phyloP scores from a whole-genome alignment of 64 coral and sea anemone species.

The Stichodactyla mertensii region DNA sequence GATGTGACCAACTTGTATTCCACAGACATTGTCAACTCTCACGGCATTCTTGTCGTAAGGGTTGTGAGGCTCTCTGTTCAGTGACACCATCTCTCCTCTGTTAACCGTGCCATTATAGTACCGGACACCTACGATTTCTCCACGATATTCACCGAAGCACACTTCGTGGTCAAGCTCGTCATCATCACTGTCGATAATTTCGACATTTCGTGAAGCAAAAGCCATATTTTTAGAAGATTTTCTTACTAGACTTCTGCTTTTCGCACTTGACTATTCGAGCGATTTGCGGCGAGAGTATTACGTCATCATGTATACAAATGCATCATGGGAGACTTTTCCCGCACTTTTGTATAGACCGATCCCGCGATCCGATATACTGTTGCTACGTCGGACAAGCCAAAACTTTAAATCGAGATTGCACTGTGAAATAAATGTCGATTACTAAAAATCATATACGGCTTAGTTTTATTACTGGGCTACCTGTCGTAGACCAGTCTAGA shows the following conservation, averaged over 20 bases:
- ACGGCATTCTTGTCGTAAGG: slow-evolving; percentile 72
- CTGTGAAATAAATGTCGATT: too few species aligned
- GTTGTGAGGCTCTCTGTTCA: slow-evolving; percentile 57
- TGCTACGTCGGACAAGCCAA: too few species aligned
- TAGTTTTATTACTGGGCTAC: too few species aligned
- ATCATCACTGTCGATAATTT: slow-evolving; percentile 15
- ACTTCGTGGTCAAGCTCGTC: slow-evolving; percentile 65
- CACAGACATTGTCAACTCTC: slow-evolving; percentile 61
- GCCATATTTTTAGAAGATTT: background rate
- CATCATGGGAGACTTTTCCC: slow-evolving; percentile 17
- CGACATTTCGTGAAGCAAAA: slow-evolving; percentile 8
- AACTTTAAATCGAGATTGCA: too few species aligned
- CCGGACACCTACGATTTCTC: slow-evolving; percentile 67
- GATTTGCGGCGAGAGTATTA: background rate
- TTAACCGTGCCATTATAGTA: slow-evolving; percentile 71
- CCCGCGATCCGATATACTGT: too few species aligned
- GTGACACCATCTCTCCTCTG: slow-evolving; percentile 75
- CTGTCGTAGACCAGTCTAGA: too few species aligned
- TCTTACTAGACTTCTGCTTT: background rate
- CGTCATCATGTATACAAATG: background rate
- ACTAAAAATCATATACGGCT: too few species aligned
- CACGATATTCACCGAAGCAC: slow-evolving; percentile 51
- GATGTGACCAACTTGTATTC: slow-evolving; percentile 78
- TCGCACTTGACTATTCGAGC: background rate
- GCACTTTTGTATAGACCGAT: slow-evolving; percentile 6